Base-by-base conservation (phyloP, 2,797 vertebrate genomes). In the Acanthornis magna region DNA sequence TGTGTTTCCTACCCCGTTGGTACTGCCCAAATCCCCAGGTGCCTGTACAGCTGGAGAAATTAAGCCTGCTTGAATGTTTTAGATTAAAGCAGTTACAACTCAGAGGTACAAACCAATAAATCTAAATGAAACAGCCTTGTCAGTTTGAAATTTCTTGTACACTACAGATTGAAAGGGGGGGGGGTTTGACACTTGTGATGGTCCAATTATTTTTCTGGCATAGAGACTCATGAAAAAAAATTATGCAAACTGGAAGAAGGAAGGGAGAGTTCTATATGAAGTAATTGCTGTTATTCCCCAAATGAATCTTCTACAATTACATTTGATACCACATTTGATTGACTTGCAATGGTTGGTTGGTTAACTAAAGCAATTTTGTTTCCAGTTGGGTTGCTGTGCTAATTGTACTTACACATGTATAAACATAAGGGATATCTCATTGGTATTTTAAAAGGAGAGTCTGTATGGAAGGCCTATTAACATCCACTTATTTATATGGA, bases 301-400 rank as follows among this genome's bases (percentile, higher is more conserved):
- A 97, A 95, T 93, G 93, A 57, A 89, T 97, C 93, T 89, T 97
- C 95, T 94, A 79, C 96, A 96, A 77, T 97, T 98, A 93, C 67
- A 63, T 96, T 97, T 97, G 95, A 96, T 97, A 93, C 95, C 84
- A 93, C 73, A 85, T 96, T 97, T 97, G 96, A 98, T 97, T 98
- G 95, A 91, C 50, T 93, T 97, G 97, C 78, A 95, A 97, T 96
- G 97, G 97, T 97, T 98, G 97, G 97, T 97, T 98, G 97, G 97
- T 98, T 98, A 97, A 96, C 94, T 96, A 93, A 96, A 97, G 88
- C 92, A 98, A 97, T 98, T 98, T 97, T 92, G 53, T 96, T 97
- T 97, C 86, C 85, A 96, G 61, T 95, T 95, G 90, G 78, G 90
- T 93, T 88, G 85, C 85, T 65, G 85, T 95, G 95, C 97, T 98